Evolutionary conservation across 1,140 invertebrate species (phyloP).

Genomic region (Trissolcus basalis): DNA sequence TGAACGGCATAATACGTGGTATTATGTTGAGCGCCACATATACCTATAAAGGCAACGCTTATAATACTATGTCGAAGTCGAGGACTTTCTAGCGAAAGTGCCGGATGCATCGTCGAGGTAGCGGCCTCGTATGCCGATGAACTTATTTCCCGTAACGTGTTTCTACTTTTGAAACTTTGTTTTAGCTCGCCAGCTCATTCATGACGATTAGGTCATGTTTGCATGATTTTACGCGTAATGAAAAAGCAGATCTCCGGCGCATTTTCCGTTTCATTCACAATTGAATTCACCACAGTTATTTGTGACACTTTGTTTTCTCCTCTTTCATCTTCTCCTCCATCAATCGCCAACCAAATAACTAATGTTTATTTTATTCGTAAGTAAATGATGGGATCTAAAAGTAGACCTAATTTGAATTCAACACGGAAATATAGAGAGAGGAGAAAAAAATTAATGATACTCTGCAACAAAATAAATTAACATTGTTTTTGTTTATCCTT

Average conservation of each 20-base stretch:
- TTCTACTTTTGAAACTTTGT: constrained; percentile 56
- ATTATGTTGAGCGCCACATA: constrained; percentile 42
- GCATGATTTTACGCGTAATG: constrained; percentile 26
- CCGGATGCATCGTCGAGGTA: constrained; percentile 51
- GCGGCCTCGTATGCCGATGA: constrained; percentile 59
- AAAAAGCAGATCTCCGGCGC: constrained; percentile 11
- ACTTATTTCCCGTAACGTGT: constrained; percentile 58
- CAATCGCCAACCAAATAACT: no score
- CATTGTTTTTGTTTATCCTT: no score
- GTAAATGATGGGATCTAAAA: no score
- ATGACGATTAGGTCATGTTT: constrained; percentile 24
- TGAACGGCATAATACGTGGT: constrained; percentile 50
- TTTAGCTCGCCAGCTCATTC: constrained; percentile 38
- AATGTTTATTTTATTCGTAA: no score
- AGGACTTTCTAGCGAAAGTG: constrained; percentile 61
- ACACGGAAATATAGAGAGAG: no score
- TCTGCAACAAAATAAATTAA: no score
- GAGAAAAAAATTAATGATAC: no score
- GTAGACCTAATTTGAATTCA: no score
- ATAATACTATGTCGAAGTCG: constrained; percentile 40
- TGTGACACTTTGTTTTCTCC: neutral
- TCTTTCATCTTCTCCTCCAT: neutral
- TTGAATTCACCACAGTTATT: neutral
- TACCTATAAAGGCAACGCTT: constrained; percentile 27
- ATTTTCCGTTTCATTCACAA: constrained; percentile 5